These are phyloP conservation scores for Acrocephalus kingi DNA, from an alignment of 2,113 vertebrate genomes.

Conservation along the genomic window DNA sequence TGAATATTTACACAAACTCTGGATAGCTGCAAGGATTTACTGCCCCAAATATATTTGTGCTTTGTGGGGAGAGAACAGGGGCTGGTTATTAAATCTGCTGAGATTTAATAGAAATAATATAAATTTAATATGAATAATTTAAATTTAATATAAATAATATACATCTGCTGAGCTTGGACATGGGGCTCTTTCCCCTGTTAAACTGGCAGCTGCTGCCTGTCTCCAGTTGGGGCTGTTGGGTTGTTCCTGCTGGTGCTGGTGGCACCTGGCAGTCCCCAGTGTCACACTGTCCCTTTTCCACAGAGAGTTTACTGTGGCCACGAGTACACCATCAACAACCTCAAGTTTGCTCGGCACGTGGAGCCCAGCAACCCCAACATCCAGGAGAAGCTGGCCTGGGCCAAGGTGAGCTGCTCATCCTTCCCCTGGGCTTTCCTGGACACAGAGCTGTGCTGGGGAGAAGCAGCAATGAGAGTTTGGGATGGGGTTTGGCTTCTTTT, in stretches of 20 bases:
- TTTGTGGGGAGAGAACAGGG: not conserved
- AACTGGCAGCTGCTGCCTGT: not conserved
- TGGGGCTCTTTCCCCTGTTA: not conserved
- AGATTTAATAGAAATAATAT: not conserved
- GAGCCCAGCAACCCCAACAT: slow-evolving; percentile 86
- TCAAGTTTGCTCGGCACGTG: slow-evolving; percentile 94
- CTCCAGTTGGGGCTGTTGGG: no score
- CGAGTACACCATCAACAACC: slow-evolving; percentile 96
- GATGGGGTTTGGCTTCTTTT: no score
- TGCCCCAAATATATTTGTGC: not conserved
- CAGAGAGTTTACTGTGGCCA: slow-evolving; percentile 96
- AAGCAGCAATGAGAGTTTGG: no score
- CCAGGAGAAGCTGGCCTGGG: slow-evolving; percentile 90
- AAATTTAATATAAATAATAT: no score
- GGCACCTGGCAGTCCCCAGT: not conserved
- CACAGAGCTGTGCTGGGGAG: not conserved
- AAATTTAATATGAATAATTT: no score
- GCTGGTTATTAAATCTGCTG: not conserved
- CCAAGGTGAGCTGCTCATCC: slow-evolving; percentile 79
- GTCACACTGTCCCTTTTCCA: not conserved
- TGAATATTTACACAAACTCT: fast-evolving
- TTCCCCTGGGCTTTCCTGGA: not conserved
- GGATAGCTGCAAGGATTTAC: not conserved
- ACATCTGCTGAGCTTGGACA: not conserved
- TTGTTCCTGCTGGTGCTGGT: not conserved